Conservation (phyloP, 2,797 vertebrate species). For the Sebastes nivosus region DNA sequence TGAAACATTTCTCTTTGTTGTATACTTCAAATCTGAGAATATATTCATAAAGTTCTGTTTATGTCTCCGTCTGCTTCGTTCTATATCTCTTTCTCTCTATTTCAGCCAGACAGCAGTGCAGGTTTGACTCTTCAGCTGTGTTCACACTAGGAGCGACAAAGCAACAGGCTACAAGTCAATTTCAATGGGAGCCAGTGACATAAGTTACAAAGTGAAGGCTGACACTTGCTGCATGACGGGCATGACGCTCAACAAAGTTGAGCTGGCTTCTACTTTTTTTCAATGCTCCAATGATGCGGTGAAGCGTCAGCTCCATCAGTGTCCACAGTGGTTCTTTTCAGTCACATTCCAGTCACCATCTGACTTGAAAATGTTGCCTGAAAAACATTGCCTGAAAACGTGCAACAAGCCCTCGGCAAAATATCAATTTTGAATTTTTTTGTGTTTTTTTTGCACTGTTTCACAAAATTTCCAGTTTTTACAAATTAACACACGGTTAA, state of each 20-base stretch:
- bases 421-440: not conserved
- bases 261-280: not conserved
- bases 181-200: no score
- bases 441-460: not conserved
- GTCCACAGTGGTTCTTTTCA: not conserved
- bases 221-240: not conserved
- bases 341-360: not conserved
- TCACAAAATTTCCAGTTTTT: not conserved
- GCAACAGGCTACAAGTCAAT: no score
- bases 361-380: not conserved
- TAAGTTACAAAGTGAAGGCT: no score
- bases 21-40: slow-evolving; percentile 2
- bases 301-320: not conserved
- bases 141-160: not conserved
- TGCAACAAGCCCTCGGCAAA: not conserved
- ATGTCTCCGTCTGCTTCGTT: not conserved
- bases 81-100: not conserved
- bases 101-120: not conserved
- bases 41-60: not conserved
- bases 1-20: not conserved
- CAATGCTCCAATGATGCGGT: not conserved
- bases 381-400: no score
- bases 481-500: not conserved
- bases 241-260: not conserved
- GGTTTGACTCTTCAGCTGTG: not conserved